Conservation (phyloP, 2,888 invertebrate species). For the Dicycla oo region DNA sequence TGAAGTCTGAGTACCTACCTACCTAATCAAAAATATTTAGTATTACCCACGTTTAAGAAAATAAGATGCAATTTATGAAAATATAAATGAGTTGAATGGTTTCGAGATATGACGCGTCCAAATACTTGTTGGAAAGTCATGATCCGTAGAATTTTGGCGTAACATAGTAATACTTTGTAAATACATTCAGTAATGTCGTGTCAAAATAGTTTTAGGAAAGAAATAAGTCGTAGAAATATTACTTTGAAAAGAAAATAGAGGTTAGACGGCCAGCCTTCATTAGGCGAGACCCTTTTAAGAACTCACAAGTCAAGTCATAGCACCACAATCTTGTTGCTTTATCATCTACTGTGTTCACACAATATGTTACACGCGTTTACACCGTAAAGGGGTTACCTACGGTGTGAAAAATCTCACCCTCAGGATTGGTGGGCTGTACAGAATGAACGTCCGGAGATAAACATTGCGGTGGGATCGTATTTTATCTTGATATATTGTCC, state of each 20-base stretch:
- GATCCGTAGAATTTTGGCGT: neutral
- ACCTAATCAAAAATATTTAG: neutral
- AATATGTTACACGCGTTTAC: constrained; percentile 5
- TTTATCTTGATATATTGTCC: constrained; percentile 54
- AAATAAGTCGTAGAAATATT: constrained; percentile 4
- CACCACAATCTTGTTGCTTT: neutral
- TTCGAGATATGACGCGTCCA: neutral
- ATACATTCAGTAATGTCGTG: neutral
- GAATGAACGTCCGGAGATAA: constrained; percentile 36
- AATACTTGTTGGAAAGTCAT: constrained; percentile 1
- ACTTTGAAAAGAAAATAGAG: constrained; percentile 15
- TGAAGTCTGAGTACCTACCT: neutral
- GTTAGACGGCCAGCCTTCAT: constrained; percentile 8
- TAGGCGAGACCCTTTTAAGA: constrained; percentile 6
- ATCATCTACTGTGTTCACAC: constrained; percentile 1
- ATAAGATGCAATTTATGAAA: neutral
- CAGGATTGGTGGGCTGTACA: constrained; percentile 29
- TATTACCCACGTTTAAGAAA: neutral
- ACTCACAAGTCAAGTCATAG: constrained; percentile 1
- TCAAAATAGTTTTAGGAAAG: constrained; percentile 6
- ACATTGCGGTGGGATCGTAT: constrained; percentile 20
- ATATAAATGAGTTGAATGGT: neutral
- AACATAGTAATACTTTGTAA: neutral
- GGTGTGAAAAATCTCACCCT: constrained; percentile 18
- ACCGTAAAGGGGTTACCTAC: constrained; percentile 25